Percentiles rank a stretch among this genome's conserved stretches.
Conservation (phyloP, 2,888 invertebrate genomes). For the Adelognathus sp. region DNA sequence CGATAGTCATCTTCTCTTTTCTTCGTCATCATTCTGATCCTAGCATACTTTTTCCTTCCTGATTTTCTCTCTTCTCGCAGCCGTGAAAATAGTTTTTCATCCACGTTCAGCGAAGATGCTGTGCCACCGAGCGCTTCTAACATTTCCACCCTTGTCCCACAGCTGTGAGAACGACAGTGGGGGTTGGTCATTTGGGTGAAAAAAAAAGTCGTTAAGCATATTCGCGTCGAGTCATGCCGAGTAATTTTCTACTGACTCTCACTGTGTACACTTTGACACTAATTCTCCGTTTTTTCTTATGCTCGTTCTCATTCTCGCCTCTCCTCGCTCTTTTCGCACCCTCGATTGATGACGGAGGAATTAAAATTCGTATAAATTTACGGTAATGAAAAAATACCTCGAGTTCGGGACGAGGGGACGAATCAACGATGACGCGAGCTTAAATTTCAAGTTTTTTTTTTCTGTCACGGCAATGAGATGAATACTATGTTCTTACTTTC, state of each 20-base stretch:
- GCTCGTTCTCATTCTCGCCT: background rate
- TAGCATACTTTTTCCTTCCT: constrained; percentile 5
- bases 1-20: constrained; percentile 38
- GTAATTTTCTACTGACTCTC: constrained; percentile 62
- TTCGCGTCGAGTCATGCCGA: constrained; percentile 53
- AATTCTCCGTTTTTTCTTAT: background rate
- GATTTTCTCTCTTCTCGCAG: constrained; percentile 16
- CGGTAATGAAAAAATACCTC: constrained; percentile 46
- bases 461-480: too few relatives aligned
- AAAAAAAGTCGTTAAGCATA: constrained; percentile 56
- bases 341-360: constrained; percentile 38
- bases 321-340: constrained; percentile 7
- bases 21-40: constrained; percentile 5
- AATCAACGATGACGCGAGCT: background rate
- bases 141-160: background rate
- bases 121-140: background rate
- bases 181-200: constrained; percentile 54
- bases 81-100: constrained; percentile 33
- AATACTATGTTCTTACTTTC: constrained; percentile 12
- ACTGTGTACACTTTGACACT: constrained; percentile 31
- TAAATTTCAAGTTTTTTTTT: constrained; percentile 14
- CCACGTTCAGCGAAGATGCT: background rate
- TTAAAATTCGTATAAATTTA: constrained; percentile 42
- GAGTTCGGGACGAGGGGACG: constrained; percentile 5
- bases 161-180: constrained; percentile 48